These are phyloP conservation scores for Xanthorhoe spadicearia DNA, from an alignment of 2,888 invertebrate species.

Conservation along the genomic window DNA sequence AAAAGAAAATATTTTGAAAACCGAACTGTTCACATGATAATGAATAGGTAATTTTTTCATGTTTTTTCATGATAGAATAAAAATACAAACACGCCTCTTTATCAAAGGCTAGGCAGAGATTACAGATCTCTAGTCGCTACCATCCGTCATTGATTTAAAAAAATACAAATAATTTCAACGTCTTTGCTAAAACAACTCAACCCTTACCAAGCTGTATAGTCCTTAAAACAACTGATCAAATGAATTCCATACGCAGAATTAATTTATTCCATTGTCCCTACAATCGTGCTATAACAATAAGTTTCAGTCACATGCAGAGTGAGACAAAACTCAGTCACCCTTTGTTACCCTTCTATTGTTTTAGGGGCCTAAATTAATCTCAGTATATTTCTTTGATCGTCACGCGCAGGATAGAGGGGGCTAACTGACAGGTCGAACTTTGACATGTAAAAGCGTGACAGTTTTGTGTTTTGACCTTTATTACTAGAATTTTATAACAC, in stretches of 20 bases:
- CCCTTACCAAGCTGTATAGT: constrained; percentile 1
- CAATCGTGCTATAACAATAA: constrained; percentile 76
- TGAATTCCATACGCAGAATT: constrained; percentile 62
- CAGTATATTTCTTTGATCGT: constrained; percentile 80
- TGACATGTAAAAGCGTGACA: constrained; percentile 68
- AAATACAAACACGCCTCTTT: too few species aligned
- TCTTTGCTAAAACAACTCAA: not conserved
- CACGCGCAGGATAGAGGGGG: constrained; percentile 67
- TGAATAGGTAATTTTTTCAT: too few species aligned
- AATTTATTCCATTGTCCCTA: constrained; percentile 74
- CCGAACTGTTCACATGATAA: too few species aligned
- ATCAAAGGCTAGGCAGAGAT: too few species aligned
- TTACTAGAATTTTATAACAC: constrained; percentile 7
- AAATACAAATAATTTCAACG: not conserved
- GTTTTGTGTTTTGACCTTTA: constrained; percentile 47
- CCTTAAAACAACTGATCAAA: constrained; percentile 39
- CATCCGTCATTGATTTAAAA: too few species aligned
- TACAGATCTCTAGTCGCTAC: too few species aligned
- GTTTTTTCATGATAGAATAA: too few species aligned
- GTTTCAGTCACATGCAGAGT: constrained; percentile 82
- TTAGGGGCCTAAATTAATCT: constrained; percentile 80
- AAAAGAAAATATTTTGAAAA: not conserved
- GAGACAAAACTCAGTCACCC: constrained; percentile 70
- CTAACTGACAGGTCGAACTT: constrained; percentile 64
- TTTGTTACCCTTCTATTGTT: constrained; percentile 81